Evolutionary conservation across 2,113 vertebrate genomes (phyloP), one percentile per base, ranked within the genome.

Genomic region (Cyprinodon tularosa): DNA sequence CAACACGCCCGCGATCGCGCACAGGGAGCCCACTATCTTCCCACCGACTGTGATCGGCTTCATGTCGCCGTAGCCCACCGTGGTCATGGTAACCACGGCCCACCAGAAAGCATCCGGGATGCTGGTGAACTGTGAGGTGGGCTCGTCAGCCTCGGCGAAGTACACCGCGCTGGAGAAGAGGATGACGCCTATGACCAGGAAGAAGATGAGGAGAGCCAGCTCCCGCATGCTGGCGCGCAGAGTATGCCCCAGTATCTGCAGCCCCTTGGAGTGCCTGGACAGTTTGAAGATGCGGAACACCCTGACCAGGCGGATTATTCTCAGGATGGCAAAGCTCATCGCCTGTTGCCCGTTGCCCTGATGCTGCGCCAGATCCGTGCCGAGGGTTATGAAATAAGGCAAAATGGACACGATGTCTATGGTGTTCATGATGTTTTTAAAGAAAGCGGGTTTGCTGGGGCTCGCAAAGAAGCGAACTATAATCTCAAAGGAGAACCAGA

Each of bases 61-160:
- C 98, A 99, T 99, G 94, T 99, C 98, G 62, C 98, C 98, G 78
- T 99, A 99, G 83, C 98, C 98, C 83, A 99, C 98, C 11, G 98
- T 99, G 50, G 98, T 99, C 98, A 99, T 99, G 84, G 98, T 99
- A 80, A 99, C 98, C 59, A 99, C 98, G 7, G 98, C 97, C 98
- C 98, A 99, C 98, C 98, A 99, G 80, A 99, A 99, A 0, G 98
- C 98, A 91, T 99, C 97, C 0, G 98, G 98, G 94, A 99, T 99
- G 95, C 98, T 99, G 63, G 96, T 96, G 93, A 99, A 99, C 92
- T 99, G 97, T 3, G 98, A 97, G 5, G 94, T 92, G 76, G 97
- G 96, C 73, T 99, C 98, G 74, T 99, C 98, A 0, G 96, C 98
- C 90, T 99, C 98, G 0, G 98, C 98, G 0, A 99, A 99, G 91